A percentile compares a stretch with the other conserved stretches of the same genome.
Evolutionary conservation across 2,888 invertebrate genomes (phyloP).

Genomic region (Drosophila pullipes): DNA sequence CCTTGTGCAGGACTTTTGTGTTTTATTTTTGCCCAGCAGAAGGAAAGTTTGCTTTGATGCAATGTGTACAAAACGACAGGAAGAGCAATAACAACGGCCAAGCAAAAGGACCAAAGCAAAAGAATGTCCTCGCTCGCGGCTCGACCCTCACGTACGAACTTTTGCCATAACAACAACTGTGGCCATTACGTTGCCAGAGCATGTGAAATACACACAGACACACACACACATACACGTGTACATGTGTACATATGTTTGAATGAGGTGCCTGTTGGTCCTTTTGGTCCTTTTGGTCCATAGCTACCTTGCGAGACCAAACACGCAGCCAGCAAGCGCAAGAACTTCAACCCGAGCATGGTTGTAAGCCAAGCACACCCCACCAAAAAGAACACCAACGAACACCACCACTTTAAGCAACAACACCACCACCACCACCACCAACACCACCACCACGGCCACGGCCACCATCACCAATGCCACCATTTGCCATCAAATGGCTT

Average conservation of each 20-base stretch:
- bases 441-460: neutral
- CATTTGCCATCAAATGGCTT: slow-evolving; percentile 72
- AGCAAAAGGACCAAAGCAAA: slow-evolving; percentile 56
- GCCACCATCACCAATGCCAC: slow-evolving; percentile 25
- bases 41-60: slow-evolving; percentile 77
- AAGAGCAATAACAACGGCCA: slow-evolving; percentile 42
- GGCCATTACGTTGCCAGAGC: slow-evolving; percentile 75
- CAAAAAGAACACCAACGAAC: slow-evolving; percentile 11
- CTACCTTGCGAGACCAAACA: slow-evolving; percentile 63
- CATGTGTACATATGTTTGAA: slow-evolving; percentile 4
- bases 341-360: slow-evolving; percentile 6
- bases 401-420: slow-evolving; percentile 10
- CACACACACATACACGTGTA: slow-evolving; percentile 9
- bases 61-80: slow-evolving; percentile 71
- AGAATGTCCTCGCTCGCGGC: slow-evolving; percentile 71
- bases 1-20: slow-evolving; percentile 52
- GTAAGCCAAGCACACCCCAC: slow-evolving; percentile 28
- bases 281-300: slow-evolving; percentile 50
- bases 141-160: slow-evolving; percentile 82
- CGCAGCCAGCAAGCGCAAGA: slow-evolving; percentile 30
- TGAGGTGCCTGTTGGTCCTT: slow-evolving; percentile 58
- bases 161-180: slow-evolving; percentile 82
- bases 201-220: slow-evolving; percentile 57
- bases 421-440: neutral
- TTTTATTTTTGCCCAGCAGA: slow-evolving; percentile 58